Base-by-base conservation (phyloP, 2,113 vertebrate genomes). In the Noctilio leporinus region DNA sequence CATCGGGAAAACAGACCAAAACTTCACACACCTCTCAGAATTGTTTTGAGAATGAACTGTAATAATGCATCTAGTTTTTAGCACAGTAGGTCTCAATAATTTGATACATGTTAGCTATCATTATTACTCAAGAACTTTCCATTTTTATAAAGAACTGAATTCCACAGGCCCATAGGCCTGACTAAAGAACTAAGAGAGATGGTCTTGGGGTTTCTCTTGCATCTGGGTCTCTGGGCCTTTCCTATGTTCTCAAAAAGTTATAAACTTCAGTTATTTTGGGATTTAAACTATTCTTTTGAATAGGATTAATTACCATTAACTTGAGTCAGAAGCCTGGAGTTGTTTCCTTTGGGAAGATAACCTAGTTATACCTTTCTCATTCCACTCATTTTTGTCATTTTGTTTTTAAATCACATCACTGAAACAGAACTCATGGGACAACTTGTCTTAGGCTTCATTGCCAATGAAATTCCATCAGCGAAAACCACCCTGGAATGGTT, bases 361-460 rank as follows among this genome's bases (percentile, higher is more conserved):
- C 69, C 80, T 80, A 76, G 51, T 93, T 86, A 81, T 6, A 40
- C 45, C 38, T 59, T 47, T 89, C 33, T 91, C 70, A 86, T 57
- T 65, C 12, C 81, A 89, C 64, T 10, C 10, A 51, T 91, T 86
- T 90, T 73, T 95, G 43, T 77, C 91, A 62, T 22, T 94, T 64
- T 51, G 94, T 91, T 77, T 88, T 89, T 16, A 38, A 81, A 78
- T 57, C 67, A 67, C 10, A 33, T 88, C 94, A 57, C 33, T 14
- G 47, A 76, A 93, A 64, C 17, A 76, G 70, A 95, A 6, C 26
- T 89, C 62, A 15, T 64, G 43, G 43, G n/a, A 72, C 73, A 93
- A 73, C 90, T 64, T 91, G 33, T 67, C 82, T 94, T 43, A 75
- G 22, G 38, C 47, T 81, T 81, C 30, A 82, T 89, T 95, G 86